Base-by-base conservation (phyloP, 2,888 invertebrate species). In the Cyclophora albipunctata region DNA sequence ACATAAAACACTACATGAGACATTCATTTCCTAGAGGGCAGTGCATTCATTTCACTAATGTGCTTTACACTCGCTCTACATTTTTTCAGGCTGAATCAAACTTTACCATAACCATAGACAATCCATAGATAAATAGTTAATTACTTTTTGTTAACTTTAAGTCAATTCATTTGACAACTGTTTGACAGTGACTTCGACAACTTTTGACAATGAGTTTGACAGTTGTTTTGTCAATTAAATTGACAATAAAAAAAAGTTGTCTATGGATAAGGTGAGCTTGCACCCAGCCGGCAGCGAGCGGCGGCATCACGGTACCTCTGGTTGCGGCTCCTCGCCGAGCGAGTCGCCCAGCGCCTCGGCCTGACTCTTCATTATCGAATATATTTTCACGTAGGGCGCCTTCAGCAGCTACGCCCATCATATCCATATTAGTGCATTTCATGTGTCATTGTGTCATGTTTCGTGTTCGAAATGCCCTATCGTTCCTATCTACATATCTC, bases 361-460 rank as follows among this genome's bases (percentile, higher is more conserved):
- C 90, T 95, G 94, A 90, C 95, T 96, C 95, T 96, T 96, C 93
- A 96, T 94, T 91, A 96, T 95, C 91, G 93, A 95, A 94, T 96
- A 96, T 92, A 96, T 94, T 93, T 96, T 96, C 91, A 95, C 95
- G 91, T 96, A 96, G 81, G 96, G 96, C 89, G 96, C 96, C 95
- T 96, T 97, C 93, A 97, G 94, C 91, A 96, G 94, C 96, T 97
- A 90, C 83, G 69, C 72, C 73, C 67, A 69, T 69, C 72, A 73
- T 65, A 52, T 58, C 58, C 53, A 56, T 50, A 65, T 69, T 67
- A 68, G 58, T 59, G 59, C 56, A 58, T 55, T 61, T 61, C 54
- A 55, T 71, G 59, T 67, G 55, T 62, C 59, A 48, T 58, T 53
- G 60, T 66, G 63, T 62, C 51, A 52, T 58, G 52, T 58, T 57